Conservation (phyloP, 2,113 vertebrate species). For the Beaufortia kweichowensis region DNA sequence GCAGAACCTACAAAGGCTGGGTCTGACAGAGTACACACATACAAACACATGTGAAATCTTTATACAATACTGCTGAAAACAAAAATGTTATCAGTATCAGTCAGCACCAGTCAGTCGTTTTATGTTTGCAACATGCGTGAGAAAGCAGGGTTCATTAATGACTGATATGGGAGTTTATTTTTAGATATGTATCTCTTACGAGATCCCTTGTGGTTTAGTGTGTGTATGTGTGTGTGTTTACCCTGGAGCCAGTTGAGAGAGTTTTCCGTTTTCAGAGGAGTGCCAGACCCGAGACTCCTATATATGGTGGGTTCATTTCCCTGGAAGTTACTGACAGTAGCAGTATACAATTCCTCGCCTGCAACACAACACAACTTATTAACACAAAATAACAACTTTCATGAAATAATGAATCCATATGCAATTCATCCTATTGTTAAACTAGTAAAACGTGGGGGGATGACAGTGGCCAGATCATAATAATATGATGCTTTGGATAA, state of each 20-base stretch:
- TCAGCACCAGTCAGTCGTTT: background rate
- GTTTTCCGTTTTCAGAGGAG: conserved; percentile 90
- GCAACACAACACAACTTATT: conserved; percentile 58
- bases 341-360: conserved; percentile 92
- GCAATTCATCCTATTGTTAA: too few species aligned
- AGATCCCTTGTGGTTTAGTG: conserved; percentile 14
- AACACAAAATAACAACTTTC: conserved; percentile 24
- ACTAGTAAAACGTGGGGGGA: too few species aligned
- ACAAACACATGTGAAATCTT: background rate
- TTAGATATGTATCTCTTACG: conserved; percentile 21
- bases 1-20: conserved; percentile 89
- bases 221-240: conserved; percentile 58
- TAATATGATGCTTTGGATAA: too few species aligned
- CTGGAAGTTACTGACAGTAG: conserved; percentile 95
- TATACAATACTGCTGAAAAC: background rate
- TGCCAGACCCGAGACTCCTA: conserved; percentile 86
- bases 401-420: too few species aligned
- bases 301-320: conserved; percentile 95
- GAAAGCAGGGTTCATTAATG: conserved; percentile 24
- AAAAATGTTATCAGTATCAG: background rate
- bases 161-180: conserved; percentile 22
- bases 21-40: conserved; percentile 70
- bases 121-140: conserved; percentile 22
- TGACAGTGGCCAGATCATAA: too few species aligned
- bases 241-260: conserved; percentile 97